Evolutionary conservation across 1,140 invertebrate species (phyloP).

Genomic region (Galleria mellonella): DNA sequence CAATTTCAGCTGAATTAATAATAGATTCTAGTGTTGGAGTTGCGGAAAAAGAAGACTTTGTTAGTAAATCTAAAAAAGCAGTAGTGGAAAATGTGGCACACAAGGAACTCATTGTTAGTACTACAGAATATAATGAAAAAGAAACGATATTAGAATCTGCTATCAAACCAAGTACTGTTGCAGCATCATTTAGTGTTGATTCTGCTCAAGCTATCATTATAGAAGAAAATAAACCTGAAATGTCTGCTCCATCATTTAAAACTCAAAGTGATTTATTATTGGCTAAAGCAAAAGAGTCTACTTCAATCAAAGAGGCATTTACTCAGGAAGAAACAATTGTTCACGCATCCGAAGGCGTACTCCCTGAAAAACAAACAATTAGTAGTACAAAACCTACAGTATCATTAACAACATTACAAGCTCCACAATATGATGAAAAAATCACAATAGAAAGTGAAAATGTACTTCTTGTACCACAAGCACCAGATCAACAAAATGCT

Average conservation of each 20-base stretch:
- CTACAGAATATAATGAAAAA: constrained; percentile 45
- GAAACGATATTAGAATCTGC: constrained; percentile 27
- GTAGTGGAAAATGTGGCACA: constrained; percentile 35
- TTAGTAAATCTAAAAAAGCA: constrained; percentile 21
- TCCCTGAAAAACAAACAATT: constrained; percentile 16
- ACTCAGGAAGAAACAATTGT: constrained; percentile 44
- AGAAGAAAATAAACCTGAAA: constrained; percentile 36
- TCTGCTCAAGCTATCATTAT: constrained; percentile 37
- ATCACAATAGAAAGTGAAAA: constrained; percentile 40
- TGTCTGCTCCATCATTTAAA: constrained; percentile 20
- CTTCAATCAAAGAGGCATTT: constrained; percentile 36
- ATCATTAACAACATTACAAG: constrained; percentile 29
- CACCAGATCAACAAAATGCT: constrained; percentile 41
- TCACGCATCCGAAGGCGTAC: constrained; percentile 30
- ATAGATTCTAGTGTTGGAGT: constrained; percentile 28
- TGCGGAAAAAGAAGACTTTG: constrained; percentile 15
- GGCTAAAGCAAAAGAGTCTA: constrained; percentile 19
- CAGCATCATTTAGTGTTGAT: constrained; percentile 32
- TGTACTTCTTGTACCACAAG: constrained; percentile 11
- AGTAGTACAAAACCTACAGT: constrained; percentile 20
- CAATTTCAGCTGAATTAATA: constrained; percentile 36
- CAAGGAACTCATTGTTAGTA: constrained; percentile 45
- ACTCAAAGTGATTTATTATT: constrained; percentile 3
- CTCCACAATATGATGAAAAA: constrained; percentile 40
- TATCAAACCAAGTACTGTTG: constrained; percentile 12